Conservation (phyloP, 2,888 invertebrate species). For the Gonocerus acuteangulatus region DNA sequence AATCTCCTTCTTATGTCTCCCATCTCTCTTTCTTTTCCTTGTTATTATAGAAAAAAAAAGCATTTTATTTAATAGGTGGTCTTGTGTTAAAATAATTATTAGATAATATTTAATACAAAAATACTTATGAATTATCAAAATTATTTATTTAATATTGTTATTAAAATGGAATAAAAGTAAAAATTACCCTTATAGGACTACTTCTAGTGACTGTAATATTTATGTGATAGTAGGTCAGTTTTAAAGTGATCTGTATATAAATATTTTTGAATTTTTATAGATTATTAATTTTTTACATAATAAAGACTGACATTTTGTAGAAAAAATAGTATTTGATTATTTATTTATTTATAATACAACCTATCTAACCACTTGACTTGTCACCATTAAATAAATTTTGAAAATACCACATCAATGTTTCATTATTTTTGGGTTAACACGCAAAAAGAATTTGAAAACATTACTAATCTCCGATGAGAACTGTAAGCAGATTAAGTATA, state of each 20-base stretch:
- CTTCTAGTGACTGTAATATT: background rate
- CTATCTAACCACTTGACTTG: no score
- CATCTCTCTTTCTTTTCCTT: background rate
- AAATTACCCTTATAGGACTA: no score
- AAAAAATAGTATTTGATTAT: background rate
- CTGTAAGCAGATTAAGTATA: no score
- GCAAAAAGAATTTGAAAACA: no score
- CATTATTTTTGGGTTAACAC: no score
- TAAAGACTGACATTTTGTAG: conserved; percentile 18
- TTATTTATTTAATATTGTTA: background rate
- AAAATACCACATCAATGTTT: no score
- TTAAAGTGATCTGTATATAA: conserved; percentile 15
- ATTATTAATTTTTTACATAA: conserved; percentile 10
- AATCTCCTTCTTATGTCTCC: no score
- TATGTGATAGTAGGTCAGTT: conserved; percentile 6
- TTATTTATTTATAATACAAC: background rate
- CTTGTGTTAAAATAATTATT: background rate
- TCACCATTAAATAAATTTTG: no score
- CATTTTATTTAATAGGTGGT: background rate
- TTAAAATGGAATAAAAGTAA: no score
- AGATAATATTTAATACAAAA: background rate
- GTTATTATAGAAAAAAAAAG: background rate
- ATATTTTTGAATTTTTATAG: background rate
- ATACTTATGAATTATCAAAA: background rate
- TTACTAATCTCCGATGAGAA: no score